Conservation (phyloP, 2,113 vertebrate genomes). For the Pyxicephalus adspersus region DNA sequence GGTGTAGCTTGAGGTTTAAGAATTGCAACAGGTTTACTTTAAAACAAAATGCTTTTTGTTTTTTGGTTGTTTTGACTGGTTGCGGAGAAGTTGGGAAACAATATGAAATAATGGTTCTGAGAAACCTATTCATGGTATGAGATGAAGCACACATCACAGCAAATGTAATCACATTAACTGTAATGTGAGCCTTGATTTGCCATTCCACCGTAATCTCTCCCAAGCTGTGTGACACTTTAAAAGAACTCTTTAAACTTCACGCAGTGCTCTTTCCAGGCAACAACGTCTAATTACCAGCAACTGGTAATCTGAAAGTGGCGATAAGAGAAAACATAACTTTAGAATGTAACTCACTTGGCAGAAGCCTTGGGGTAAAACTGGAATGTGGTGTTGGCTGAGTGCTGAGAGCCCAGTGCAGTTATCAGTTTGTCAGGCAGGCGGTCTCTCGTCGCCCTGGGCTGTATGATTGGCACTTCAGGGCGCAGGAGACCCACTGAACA, state of each 20-base stretch:
- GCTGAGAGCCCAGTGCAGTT: conserved; percentile 6
- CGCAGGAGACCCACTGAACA: neutral
- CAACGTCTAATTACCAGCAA: neutral
- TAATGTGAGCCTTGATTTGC: too few species aligned
- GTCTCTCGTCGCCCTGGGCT: neutral
- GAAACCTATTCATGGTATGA: too few species aligned
- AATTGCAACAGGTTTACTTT: too few species aligned
- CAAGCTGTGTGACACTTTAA: neutral
- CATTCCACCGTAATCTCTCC: too few species aligned
- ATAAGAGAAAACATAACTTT: conserved; percentile 27
- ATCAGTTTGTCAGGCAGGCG: conserved; percentile 22
- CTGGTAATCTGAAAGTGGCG: neutral
- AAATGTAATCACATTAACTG: too few species aligned
- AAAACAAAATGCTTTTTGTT: too few species aligned
- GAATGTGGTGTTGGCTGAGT: conserved; percentile 38
- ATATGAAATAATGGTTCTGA: too few species aligned
- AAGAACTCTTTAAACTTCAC: neutral
- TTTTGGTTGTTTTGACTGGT: too few species aligned
- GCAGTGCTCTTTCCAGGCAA: neutral
- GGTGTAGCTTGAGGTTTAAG: too few species aligned
- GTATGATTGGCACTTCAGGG: conserved; percentile 10
- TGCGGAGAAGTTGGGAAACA: too few species aligned
- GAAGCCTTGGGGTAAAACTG: neutral
- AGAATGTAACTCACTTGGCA: neutral
- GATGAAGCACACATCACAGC: too few species aligned